phyloP scores from a whole-genome alignment of 2,113 vertebrate species.

The Platichthys flesus region DNA sequence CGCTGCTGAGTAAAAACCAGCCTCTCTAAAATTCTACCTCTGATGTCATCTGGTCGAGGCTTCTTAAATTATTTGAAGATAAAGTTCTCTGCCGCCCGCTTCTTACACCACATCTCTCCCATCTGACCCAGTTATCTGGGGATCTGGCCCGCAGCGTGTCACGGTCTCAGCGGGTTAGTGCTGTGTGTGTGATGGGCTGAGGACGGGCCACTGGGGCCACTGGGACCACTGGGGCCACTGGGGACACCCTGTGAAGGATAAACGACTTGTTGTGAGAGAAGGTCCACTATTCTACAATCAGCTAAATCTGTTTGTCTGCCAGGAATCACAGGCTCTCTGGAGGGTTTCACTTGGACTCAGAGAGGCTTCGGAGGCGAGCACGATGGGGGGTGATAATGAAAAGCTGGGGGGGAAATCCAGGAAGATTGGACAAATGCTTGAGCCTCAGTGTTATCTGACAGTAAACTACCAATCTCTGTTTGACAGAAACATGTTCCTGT shows the following conservation, averaged over 20 bases:
- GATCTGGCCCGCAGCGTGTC: neutral
- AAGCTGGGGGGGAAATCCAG: constrained; percentile 26
- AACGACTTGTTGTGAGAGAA: constrained; percentile 48
- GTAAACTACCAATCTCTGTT: no score
- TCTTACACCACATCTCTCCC: neutral
- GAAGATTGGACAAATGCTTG: constrained; percentile 9
- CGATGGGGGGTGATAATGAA: constrained; percentile 26
- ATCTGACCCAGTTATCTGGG: constrained; percentile 27
- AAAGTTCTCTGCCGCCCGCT: neutral
- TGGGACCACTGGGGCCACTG: neutral
- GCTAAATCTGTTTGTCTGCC: constrained; percentile 57
- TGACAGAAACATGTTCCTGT: neutral
- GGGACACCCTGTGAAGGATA: constrained; percentile 16
- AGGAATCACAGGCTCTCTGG: constrained; percentile 48
- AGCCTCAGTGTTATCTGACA: neutral
- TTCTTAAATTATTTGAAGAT: constrained; percentile 23
- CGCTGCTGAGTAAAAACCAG: neutral
- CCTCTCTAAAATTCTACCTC: neutral
- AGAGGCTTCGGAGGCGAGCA: constrained; percentile 16
- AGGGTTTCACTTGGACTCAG: constrained; percentile 9
- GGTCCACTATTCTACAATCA: constrained; percentile 46
- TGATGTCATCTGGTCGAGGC: constrained; percentile 1
- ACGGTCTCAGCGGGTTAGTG: constrained; percentile 6
- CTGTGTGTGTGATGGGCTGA: constrained; percentile 24
- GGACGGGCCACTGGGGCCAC: constrained; percentile 9